Base-by-base conservation (phyloP, 2,797 vertebrate genomes). In the Florisuga fusca region DNA sequence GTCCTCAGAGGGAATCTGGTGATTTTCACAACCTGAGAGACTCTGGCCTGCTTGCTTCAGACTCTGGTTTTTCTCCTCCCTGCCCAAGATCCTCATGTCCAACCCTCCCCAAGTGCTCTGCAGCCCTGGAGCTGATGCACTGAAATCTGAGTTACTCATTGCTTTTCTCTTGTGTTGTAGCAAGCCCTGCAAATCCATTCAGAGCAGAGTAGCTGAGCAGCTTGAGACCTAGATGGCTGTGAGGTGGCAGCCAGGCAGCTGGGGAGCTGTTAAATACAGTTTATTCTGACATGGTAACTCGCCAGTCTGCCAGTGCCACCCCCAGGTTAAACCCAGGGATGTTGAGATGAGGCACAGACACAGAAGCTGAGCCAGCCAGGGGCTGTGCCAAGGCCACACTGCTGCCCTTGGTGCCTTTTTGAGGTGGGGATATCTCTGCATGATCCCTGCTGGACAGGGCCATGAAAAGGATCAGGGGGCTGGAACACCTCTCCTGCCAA, bases 191-290 rank as follows among this genome's bases (percentile, higher is more conserved):
- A 58, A 84, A 62, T 31, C 72, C 36, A 2, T 59, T 89, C 31
- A 20, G 3, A 38, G 54, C 53, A 45, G 62, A 1, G 22, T 27
- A 12, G 43, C 33, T 53, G 79, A 89, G 69, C 85, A 87, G 89
- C 85, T 63, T 88, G 78, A 85, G 84, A n/a, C 57, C 89, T 79
- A 54, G 62, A 29, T 33, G 88, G 6, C 33, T 75, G 69, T 2
- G 9, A 59, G 89, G 81, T 63, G 78, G 81, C 57, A 83, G 78
- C 77, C 69, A 74, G 62, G 83, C 82, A 83, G 75, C n/a, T 80
- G 58, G 63, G 69, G 83, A 69, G 72, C 16, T 90, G 83, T 86
- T 67, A 62, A 86, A 72, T 25, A 38, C 58, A 12, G 72, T 43
- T 89, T 46, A 25, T 53, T 87, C 34, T 55, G 26, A 43, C 6